Evolutionary conservation across 2,888 invertebrate genomes (phyloP), one percentile per base, ranked within the genome.

Genomic region (Nymphalis polychloros): DNA sequence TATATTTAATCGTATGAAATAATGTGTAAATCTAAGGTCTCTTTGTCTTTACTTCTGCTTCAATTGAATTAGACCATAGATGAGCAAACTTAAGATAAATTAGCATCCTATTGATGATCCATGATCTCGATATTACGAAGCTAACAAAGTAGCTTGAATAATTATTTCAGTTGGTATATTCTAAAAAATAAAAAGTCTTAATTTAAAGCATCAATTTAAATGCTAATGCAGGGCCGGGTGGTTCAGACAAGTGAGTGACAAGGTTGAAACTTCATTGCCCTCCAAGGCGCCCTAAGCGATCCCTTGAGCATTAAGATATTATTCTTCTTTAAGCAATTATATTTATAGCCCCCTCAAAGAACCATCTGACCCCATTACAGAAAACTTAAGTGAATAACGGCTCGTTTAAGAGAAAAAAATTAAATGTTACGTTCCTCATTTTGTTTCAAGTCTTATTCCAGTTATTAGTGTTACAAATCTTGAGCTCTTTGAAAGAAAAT

Each of bases 181-280:
- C 27, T 31, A n/a, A 57, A n/a, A 57, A 57, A n/a, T 27, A 70
- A 77, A 79, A 76, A 69, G 73, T 74, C 78, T 75, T 65, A 61
- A 69, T 55, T 55, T 67, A 73, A 68, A 72, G 81, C 83, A 87
- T 89, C 88, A 90, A 90, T 90, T 89, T 89, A 84, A 83, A 89
- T 88, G 85, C 84, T 87, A 89, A 89, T 87, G 82, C 78, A 78
- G 81, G 73, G 71, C 66, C 74, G 75, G 75, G 78, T 83, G 85
- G 72, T 71, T 61, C 46, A 68, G 89, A 88, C 88, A 87, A 86
- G 84, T 88, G 89, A 90, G 81, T 89, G 90, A 87, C 89, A 85
- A 77, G 86, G 84, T 78, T 81, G 71, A 74, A 81, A 82, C 81
- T 83, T 80, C 79, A 79, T 79, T 80, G 76, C 81, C 81, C 77